phyloP scores from a whole-genome alignment of 2,113 vertebrate species.

The Pycnonotus jocosus region DNA sequence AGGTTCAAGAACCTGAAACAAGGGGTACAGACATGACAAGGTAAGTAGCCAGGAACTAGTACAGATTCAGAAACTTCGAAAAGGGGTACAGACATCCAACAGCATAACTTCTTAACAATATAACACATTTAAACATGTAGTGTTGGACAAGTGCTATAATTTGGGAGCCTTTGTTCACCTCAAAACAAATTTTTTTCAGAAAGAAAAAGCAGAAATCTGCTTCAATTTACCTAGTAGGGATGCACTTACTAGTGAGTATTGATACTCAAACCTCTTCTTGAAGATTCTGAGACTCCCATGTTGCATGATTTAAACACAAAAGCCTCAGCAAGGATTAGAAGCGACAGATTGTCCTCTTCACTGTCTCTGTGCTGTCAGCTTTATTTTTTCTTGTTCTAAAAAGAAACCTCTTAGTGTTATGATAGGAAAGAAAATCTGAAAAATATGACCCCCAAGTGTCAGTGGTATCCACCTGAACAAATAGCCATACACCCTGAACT shows the following conservation, averaged over 20 bases:
- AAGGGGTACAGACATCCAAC: too few species aligned
- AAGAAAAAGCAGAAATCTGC: neutral
- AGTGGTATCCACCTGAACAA: slow-evolving; percentile 52
- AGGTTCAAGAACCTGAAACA: too few species aligned
- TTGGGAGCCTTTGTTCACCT: too few species aligned
- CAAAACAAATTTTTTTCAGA: neutral
- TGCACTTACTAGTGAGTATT: neutral
- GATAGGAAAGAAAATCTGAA: slow-evolving; percentile 24
- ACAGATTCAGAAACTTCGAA: too few species aligned
- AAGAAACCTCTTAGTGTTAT: slow-evolving; percentile 5
- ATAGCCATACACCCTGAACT: neutral
- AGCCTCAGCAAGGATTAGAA: neutral
- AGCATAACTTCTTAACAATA: too few species aligned
- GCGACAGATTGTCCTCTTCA: neutral
- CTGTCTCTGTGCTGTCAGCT: neutral
- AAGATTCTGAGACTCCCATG: neutral
- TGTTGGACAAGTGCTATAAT: too few species aligned
- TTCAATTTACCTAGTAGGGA: neutral
- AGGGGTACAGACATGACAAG: too few species aligned
- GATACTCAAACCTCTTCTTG: neutral
- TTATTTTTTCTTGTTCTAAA: slow-evolving; percentile 4
- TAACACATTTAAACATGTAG: too few species aligned
- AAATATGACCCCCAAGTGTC: slow-evolving; percentile 28
- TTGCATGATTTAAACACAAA: neutral
- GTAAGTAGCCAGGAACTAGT: too few species aligned